A percentile compares a stretch with the other conserved stretches of the same genome.
Conservation (phyloP, 2,113 vertebrate genomes). For the Burhinus bistriatus region DNA sequence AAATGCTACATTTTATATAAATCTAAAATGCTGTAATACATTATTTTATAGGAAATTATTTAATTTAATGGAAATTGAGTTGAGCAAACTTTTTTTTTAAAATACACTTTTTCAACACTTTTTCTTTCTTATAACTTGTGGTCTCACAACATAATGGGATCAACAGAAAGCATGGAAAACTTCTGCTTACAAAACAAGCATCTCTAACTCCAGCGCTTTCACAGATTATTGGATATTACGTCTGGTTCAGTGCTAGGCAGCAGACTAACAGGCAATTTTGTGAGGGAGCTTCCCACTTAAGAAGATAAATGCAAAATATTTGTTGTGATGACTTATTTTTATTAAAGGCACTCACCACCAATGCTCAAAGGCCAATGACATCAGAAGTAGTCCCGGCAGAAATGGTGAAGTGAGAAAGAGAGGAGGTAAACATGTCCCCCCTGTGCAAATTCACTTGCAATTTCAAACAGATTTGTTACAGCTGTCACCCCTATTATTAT, state of each 20-base stretch:
- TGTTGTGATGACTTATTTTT: background rate
- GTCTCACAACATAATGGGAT: background rate
- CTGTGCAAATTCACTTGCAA: background rate
- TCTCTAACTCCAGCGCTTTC: background rate
- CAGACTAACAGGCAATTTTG: background rate
- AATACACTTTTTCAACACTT: too few species aligned
- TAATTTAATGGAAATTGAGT: background rate
- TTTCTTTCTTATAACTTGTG: background rate
- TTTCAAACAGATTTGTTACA: background rate
- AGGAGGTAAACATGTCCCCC: background rate
- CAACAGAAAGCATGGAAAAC: background rate
- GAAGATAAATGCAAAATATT: background rate
- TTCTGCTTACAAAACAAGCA: background rate
- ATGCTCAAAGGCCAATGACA: accelerated
- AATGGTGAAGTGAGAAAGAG: background rate
- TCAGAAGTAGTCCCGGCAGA: background rate
- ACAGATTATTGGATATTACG: background rate
- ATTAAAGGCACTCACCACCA: background rate
- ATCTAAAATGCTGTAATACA: background rate
- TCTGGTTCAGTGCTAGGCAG: background rate
- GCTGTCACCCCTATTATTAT: background rate
- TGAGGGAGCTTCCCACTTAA: background rate
- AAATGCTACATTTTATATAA: background rate
- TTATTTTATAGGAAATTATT: background rate
- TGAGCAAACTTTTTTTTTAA: background rate